Conservation (phyloP, 1,140 invertebrate species). For the Bombus terrestris region DNA sequence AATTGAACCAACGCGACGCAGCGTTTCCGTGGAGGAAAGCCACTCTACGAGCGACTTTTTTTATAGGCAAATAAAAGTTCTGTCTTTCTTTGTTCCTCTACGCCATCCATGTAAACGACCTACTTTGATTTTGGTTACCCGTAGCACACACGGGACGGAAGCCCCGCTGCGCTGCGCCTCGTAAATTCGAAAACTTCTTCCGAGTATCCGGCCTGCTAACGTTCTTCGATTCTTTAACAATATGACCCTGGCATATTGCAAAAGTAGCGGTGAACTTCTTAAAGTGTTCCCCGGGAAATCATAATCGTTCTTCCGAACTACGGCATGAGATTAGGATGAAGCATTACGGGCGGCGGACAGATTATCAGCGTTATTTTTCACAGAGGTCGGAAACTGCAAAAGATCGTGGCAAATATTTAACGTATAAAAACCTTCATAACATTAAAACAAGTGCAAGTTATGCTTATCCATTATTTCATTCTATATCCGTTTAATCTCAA, state of each 20-base stretch:
- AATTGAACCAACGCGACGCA: background rate
- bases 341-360: background rate
- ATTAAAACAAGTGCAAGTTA: background rate
- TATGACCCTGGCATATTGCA: conserved; percentile 44
- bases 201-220: conserved; percentile 17
- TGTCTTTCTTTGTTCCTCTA: conserved; percentile 33
- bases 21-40: background rate
- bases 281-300: conserved; percentile 30
- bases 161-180: background rate
- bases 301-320: conserved; percentile 47
- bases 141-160: conserved; percentile 5
- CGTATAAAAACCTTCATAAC: too few relatives aligned
- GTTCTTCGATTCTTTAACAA: conserved; percentile 53
- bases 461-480: background rate
- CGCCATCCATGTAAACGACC: conserved; percentile 53
- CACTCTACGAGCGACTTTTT: conserved; percentile 7
- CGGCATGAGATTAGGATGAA: background rate
- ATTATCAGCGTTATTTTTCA: background rate
- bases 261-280: conserved; percentile 36
- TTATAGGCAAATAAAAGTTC: conserved; percentile 69
- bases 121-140: conserved; percentile 45
- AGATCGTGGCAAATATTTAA: background rate
- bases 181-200: conserved; percentile 57
- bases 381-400: too few relatives aligned
- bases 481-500: background rate